A percentile compares a stretch with the other conserved stretches of the same genome.
Evolutionary conservation across 2,888 invertebrate genomes (phyloP).

Genomic region (Unio pictorum): DNA sequence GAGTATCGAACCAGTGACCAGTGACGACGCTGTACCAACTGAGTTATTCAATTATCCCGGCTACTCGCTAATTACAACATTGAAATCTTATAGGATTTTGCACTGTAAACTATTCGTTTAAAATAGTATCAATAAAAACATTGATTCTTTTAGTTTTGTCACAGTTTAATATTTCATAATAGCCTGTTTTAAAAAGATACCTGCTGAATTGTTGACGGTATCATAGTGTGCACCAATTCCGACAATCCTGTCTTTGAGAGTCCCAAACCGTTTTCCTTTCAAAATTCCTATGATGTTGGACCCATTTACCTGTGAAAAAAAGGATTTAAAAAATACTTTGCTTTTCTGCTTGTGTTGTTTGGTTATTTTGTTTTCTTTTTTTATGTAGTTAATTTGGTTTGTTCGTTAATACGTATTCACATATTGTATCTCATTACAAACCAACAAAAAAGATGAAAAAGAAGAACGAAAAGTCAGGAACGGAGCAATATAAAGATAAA

Average conservation of each 20-base stretch:
- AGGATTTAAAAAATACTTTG: not conserved
- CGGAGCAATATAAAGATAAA: too few relatives aligned
- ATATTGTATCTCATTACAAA: too few relatives aligned
- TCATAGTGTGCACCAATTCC: conserved; percentile 18
- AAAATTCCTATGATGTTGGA: conserved; percentile 10
- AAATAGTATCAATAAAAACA: not conserved
- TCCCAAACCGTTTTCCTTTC: conserved; percentile 16
- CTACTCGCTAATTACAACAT: not conserved
- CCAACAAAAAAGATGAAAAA: too few relatives aligned
- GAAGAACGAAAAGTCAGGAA: too few relatives aligned
- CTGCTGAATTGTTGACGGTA: conserved; percentile 1
- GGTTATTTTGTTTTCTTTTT: too few relatives aligned
- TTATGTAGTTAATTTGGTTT: too few relatives aligned
- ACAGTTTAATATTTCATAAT: not conserved
- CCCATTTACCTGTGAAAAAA: conserved; percentile 7
- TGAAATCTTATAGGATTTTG: not conserved
- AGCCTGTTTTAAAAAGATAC: not conserved
- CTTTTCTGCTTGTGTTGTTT: too few relatives aligned
- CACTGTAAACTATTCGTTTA: not conserved
- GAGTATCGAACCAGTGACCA: too few relatives aligned
- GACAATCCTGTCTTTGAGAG: conserved; percentile 7
- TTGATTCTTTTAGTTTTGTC: not conserved
- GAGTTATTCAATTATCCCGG: not conserved
- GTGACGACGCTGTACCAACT: too few relatives aligned
- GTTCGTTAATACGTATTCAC: too few relatives aligned